Base-by-base conservation (phyloP, 2,888 invertebrate species). In the Brenthis daphne region DNA sequence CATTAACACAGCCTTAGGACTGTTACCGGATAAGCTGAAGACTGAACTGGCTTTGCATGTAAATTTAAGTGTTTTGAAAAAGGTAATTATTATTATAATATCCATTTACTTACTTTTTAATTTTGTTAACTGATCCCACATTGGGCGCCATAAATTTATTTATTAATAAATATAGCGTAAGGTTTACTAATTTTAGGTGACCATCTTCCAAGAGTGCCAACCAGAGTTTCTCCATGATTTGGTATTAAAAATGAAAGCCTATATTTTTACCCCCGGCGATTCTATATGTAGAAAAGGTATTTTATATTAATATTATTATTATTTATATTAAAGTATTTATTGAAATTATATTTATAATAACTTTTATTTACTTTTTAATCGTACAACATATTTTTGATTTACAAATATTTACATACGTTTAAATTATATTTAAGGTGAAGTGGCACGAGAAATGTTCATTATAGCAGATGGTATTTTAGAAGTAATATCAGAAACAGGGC, bases 401-500 rank as follows among this genome's bases (percentile, higher is more conserved):
- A 43, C 8, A 11, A 43, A 54, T 20, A 54, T 11, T 20, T 20
- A 54, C 12, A 48, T n/a, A 29, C 4, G 0, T 29, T 29, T 29
- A 29, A 29, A 29, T 29, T 29, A 48, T n/a, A 50, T 63, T 69
- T 11, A 82, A 93, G 93, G 96, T 80, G 96, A 98, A 90, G 97
- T 98, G 24, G 99, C 99, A 0, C 93, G 99, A 74, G 99, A 99
- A 90, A 99, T 99, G 99, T 99, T 99, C 84, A 99, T 99, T 79
- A 99, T 99, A 83, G 99, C 99, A 5, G 99, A 99, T 85, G 99
- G 99, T 11, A 98, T 99, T 79, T 93, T 99, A 67, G 98, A 99
- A 90, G 98, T 99, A 14, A 96, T 98, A 85, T 99, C 98, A 81
- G 99, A 99, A 83, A 96, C 96, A 12, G 98, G 98, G 0, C 95